These are phyloP conservation scores for Harmothoe impar DNA, from an alignment of 2,888 invertebrate genomes.

Conservation along the genomic window DNA sequence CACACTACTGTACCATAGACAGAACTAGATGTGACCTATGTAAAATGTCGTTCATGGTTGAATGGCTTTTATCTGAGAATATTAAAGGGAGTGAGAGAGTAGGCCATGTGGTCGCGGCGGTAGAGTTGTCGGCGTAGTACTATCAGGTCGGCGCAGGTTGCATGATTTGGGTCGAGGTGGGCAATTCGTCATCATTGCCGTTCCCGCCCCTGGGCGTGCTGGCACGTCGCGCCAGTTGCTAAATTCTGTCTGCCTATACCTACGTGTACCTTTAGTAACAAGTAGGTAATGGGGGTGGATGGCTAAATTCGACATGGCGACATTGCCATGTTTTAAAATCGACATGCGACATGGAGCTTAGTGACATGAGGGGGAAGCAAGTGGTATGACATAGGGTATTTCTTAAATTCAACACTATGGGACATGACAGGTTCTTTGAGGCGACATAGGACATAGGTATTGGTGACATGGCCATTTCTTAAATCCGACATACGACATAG, in stretches of 20 bases:
- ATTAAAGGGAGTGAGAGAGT: neutral
- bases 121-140: neutral
- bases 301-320: too few species aligned
- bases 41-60: neutral
- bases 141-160: slow-evolving; percentile 26
- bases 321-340: too few species aligned
- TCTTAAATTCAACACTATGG: too few species aligned
- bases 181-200: neutral
- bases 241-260: neutral
- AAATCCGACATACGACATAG: too few species aligned
- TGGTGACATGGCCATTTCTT: too few species aligned
- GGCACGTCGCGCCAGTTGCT: neutral
- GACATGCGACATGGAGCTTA: too few species aligned
- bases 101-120: neutral
- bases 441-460: too few species aligned
- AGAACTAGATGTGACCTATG: neutral
- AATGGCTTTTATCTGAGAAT: neutral
- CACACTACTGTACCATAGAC: neutral
- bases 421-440: too few species aligned
- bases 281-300: neutral
- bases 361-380: too few species aligned
- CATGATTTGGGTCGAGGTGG: slow-evolving; percentile 14
- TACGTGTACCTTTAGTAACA: neutral
- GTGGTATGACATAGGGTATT: too few species aligned
- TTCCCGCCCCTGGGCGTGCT: neutral